Evolutionary conservation across 1,140 invertebrate species (phyloP).

Genomic region (Gonioctena quinquepunctata): DNA sequence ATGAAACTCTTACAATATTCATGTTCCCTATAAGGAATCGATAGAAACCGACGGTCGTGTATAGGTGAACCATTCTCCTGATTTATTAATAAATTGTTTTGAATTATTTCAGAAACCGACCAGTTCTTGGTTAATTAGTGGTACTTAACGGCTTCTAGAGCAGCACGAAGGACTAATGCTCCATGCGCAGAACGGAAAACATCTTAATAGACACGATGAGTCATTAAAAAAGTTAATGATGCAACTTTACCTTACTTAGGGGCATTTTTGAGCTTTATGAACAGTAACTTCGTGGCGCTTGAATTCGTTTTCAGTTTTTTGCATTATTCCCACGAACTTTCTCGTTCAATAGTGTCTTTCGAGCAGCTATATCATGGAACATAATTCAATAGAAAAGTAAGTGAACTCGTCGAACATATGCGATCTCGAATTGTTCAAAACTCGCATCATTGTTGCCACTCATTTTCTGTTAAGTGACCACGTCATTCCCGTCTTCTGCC

Average conservation of each 20-base stretch:
- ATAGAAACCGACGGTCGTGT: conserved; percentile 21
- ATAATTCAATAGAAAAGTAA: too few relatives aligned
- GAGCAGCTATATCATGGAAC: too few relatives aligned
- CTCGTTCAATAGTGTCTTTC: too few relatives aligned
- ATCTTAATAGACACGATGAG: conserved; percentile 2
- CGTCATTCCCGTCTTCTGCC: too few relatives aligned
- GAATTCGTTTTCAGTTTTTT: too few relatives aligned
- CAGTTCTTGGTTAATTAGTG: conserved; percentile 26
- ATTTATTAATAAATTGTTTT: conserved; percentile 45
- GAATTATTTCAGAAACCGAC: conserved; percentile 37
- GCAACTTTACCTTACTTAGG: background rate
- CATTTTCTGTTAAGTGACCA: too few relatives aligned
- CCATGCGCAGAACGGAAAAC: background rate
- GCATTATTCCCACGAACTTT: too few relatives aligned
- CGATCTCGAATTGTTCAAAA: too few relatives aligned
- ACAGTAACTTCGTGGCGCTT: background rate
- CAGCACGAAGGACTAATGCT: background rate
- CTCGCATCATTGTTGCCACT: too few relatives aligned
- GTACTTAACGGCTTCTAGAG: conserved; percentile 26
- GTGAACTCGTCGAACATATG: too few relatives aligned
- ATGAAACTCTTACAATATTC: conserved; percentile 22
- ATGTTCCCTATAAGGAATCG: conserved; percentile 26
- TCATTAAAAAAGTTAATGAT: background rate
- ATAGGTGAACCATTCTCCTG: conserved; percentile 28
- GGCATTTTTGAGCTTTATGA: background rate